phyloP scores from a whole-genome alignment of 2,888 invertebrate species.

The Melinaea marsaeus region DNA sequence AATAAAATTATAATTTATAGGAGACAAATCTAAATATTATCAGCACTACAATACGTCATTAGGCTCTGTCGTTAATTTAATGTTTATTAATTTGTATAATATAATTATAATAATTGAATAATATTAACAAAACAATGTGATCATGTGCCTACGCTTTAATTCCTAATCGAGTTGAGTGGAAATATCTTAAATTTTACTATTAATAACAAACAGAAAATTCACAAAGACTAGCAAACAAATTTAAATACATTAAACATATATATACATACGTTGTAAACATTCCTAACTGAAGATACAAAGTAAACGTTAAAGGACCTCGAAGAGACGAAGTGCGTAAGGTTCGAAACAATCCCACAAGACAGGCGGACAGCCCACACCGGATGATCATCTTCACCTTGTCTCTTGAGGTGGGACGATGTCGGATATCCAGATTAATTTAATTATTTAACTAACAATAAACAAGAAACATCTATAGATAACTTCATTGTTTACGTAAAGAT shows the following conservation, averaged over 20 bases:
- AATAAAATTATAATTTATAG: not conserved
- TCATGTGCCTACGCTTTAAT: not conserved
- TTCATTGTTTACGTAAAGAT: too few species aligned
- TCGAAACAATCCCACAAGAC: not conserved
- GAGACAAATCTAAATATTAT: too few species aligned
- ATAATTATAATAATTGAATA: not conserved
- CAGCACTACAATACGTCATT: too few species aligned
- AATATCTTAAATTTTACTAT: too few species aligned
- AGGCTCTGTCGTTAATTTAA: too few species aligned
- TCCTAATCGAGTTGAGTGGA: too few species aligned
- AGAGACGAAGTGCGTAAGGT: slow-evolving; percentile 1
- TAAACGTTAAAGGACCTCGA: slow-evolving; percentile 2
- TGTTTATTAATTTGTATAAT: not conserved
- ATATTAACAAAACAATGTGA: not conserved
- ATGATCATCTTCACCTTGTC: slow-evolving; percentile 6
- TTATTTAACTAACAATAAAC: too few species aligned
- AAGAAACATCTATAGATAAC: too few species aligned
- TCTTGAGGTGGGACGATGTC: not conserved
- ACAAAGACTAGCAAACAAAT: not conserved
- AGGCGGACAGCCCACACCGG: slow-evolving; percentile 1
- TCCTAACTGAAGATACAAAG: not conserved
- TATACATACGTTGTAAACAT: not conserved
- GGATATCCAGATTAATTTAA: not conserved
- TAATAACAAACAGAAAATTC: too few species aligned
- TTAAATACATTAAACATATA: not conserved